A percentile compares a stretch with the other conserved stretches of the same genome.
Conservation (phyloP, 2,888 invertebrate genomes). For the Apamea anceps region DNA sequence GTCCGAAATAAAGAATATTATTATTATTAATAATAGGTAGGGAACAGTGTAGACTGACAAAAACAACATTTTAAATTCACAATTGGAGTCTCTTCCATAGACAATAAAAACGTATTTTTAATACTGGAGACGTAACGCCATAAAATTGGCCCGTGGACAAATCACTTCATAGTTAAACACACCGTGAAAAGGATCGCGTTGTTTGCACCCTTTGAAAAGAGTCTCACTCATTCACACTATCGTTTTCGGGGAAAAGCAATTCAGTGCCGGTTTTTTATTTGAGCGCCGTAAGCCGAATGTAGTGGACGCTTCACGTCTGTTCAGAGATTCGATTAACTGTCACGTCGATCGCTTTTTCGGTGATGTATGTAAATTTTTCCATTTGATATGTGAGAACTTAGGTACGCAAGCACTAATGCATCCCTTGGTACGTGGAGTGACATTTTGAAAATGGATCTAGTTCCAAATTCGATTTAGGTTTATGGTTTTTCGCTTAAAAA, state of each 20-base stretch:
- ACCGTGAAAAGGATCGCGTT: slow-evolving; percentile 38
- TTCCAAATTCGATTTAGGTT: slow-evolving; percentile 52
- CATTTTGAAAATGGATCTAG: slow-evolving; percentile 55
- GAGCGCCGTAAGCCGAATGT: slow-evolving; percentile 53
- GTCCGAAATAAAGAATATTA: too few species aligned
- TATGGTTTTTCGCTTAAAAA: slow-evolving; percentile 18
- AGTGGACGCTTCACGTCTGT: slow-evolving; percentile 49
- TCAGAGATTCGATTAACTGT: slow-evolving; percentile 59
- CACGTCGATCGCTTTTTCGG: slow-evolving; percentile 32
- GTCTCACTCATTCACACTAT: slow-evolving; percentile 51
- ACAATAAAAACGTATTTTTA: slow-evolving; percentile 39
- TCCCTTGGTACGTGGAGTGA: slow-evolving; percentile 30
- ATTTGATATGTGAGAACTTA: slow-evolving; percentile 38
- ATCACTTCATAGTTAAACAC: slow-evolving; percentile 35
- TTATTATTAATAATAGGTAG: too few species aligned
- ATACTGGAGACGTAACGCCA: slow-evolving; percentile 18
- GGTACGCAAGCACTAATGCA: slow-evolving; percentile 35
- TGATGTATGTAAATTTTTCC: slow-evolving; percentile 47
- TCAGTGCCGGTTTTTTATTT: slow-evolving; percentile 52
- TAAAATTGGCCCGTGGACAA: slow-evolving; percentile 43
- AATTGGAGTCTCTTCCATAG: slow-evolving; percentile 16
- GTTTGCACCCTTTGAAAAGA: slow-evolving; percentile 53
- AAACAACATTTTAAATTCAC: slow-evolving; percentile 21
- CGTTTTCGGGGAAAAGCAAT: slow-evolving; percentile 60
- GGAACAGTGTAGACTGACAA: slow-evolving; percentile 1